A percentile compares a stretch with the other conserved stretches of the same genome.
phyloP scores from a whole-genome alignment of 2,797 vertebrate genomes.

The Fringilla coelebs region DNA sequence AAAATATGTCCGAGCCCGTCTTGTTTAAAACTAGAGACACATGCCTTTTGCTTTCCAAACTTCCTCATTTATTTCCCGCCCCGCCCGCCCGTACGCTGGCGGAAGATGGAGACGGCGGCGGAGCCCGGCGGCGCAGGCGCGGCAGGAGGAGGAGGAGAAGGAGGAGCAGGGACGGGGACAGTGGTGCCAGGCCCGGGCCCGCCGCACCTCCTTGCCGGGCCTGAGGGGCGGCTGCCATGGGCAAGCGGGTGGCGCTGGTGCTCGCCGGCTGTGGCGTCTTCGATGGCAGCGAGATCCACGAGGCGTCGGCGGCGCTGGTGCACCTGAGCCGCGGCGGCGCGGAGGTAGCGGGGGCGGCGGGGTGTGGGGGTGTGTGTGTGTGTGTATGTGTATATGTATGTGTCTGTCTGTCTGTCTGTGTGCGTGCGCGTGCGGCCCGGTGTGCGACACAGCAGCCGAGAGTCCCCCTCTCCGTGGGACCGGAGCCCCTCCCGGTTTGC shows the following conservation, averaged over 20 bases:
- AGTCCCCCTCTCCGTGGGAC: accelerated
- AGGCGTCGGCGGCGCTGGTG: slow-evolving; percentile 77
- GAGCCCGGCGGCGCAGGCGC: neutral
- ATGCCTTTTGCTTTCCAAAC: accelerated
- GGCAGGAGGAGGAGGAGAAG: too few relatives aligned
- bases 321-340: slow-evolving; percentile 79
- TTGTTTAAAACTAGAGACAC: neutral
- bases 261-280: slow-evolving; percentile 83
- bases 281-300: slow-evolving; percentile 80
- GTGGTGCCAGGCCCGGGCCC: accelerated
- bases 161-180: accelerated
- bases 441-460: neutral
- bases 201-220: accelerated
- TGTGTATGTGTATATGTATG: too few relatives aligned
- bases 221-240: neutral
- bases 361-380: accelerated
- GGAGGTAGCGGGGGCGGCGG: slow-evolving; percentile 40
- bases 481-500: neutral
- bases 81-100: accelerated
- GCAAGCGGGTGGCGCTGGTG: slow-evolving; percentile 79
- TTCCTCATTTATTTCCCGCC: accelerated
- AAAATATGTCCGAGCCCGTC: accelerated
- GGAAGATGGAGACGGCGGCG: accelerated
- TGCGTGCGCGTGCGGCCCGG: too few relatives aligned
- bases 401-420: accelerated